Evolutionary conservation across 53 echinoderm and acorn worm genomes (phyloP).

Genomic region (Apostichopus leukothele): DNA sequence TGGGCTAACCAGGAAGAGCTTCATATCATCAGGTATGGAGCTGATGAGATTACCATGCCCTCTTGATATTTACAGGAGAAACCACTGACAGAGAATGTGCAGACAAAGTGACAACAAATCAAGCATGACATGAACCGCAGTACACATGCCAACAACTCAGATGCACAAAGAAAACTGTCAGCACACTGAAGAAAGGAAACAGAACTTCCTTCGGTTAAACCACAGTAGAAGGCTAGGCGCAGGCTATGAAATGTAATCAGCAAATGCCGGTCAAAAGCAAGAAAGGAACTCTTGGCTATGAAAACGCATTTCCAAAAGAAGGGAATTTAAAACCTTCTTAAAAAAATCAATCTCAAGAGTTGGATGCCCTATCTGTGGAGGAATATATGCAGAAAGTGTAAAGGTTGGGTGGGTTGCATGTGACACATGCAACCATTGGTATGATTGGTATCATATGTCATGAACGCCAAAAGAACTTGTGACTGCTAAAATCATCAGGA

Average conservation of each 20-base stretch:
- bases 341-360: background rate
- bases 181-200: constrained; percentile 10
- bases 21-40: background rate
- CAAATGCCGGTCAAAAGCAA: background rate
- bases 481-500: constrained; percentile 8
- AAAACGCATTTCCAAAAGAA: constrained; percentile 10
- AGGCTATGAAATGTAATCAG: background rate
- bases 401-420: constrained; percentile 28
- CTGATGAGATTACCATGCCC: constrained; percentile 14
- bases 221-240: background rate
- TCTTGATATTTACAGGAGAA: constrained; percentile 15
- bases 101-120: background rate
- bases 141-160: background rate
- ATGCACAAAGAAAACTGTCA: background rate
- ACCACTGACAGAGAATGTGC: background rate
- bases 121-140: background rate
- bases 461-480: constrained; percentile 29
- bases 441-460: constrained; percentile 7
- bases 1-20: constrained; percentile 22
- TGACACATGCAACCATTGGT: background rate
- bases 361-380: constrained; percentile 18
- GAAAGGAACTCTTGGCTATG: background rate
- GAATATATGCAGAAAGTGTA: constrained; percentile 11
- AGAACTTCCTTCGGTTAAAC: constrained; percentile 12
- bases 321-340: background rate